Percentiles rank a stretch among this genome's conserved stretches.
These are phyloP conservation scores for Cynocephalus volans DNA, from an alignment of 2,113 vertebrate genomes.

Conservation along the genomic window DNA sequence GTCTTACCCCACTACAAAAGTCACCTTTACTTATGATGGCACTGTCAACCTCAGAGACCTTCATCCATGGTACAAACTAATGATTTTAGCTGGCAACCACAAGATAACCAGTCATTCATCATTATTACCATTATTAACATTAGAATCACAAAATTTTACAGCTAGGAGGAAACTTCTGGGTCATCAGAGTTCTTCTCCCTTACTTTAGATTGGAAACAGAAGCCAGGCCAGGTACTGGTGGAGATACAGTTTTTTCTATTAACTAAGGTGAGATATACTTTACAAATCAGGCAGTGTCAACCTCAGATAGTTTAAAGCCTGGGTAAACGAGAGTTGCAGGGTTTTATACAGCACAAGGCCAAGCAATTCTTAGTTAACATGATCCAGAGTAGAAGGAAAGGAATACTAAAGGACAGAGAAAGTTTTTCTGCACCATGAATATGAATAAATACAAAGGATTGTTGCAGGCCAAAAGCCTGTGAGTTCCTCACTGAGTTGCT, in stretches of 20 bases:
- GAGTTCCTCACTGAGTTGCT: not conserved
- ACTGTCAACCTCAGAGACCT: not conserved
- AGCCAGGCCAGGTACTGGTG: not conserved
- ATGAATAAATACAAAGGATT: not conserved
- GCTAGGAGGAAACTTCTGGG: not conserved
- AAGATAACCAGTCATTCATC: not conserved
- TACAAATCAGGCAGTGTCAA: not conserved
- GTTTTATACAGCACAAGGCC: not conserved
- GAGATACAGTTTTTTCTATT: not conserved
- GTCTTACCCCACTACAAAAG: not conserved
- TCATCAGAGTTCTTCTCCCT: not conserved
- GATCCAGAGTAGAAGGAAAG: not conserved
- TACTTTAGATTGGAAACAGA: not conserved
- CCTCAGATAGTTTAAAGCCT: not conserved
- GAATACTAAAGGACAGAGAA: not conserved
- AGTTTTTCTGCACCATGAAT: not conserved
- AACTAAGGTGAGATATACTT: not conserved
- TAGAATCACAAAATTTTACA: conserved; percentile 18
- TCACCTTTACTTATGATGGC: not conserved
- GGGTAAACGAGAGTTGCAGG: not conserved
- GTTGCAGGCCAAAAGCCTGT: not conserved
- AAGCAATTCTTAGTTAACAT: not conserved
- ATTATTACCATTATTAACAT: not conserved
- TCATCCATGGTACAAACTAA: not conserved
- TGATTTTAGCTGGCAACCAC: not conserved